Evolutionary conservation across 1,140 invertebrate genomes (phyloP), one percentile per base, ranked within the genome.

Genomic region (Drosophila erecta): DNA sequence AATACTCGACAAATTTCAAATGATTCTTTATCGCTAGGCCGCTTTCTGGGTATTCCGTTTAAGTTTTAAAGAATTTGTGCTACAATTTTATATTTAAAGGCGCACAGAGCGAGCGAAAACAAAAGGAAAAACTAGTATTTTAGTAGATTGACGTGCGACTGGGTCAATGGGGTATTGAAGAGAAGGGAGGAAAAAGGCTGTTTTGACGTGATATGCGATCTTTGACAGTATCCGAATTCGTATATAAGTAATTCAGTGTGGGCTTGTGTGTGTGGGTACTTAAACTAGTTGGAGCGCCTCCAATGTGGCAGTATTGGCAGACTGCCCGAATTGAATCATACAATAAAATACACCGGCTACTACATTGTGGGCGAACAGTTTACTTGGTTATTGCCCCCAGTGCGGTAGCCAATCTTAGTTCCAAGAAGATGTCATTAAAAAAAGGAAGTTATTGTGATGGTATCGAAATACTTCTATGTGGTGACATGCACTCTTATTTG

Each of bases 251-350:
- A 58, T 61, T 24, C 8, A 51, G 14, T 30, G 38, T 30, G 24
- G 30, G 30, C 30, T 30, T 53, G 65, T 33, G 54, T 73, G 47
- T 73, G 47, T 62, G 50, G 40, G 65, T 87, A 73, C 84, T 87
- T 87, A 76, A 89, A 87, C 84, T 80, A 89, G 67, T 89, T 83
- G 71, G 54, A 62, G 60, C 66, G 56, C 70, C 58, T 56, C 57
- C 67, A 54, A 4, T 22, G 4, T 11, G 41, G 8, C 15, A 44
- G 20, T 15, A 41, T 60, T 85, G 77, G 81, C 81, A 74, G 20
- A 10, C 62, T 79, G 84, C 83, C 84, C 77, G 78, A 17, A 11
- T 7, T 17, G 22, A 11, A 58, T 41, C 27, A 58, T 72, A 38
- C 51, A 56, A 53, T 5, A 35, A 10, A 11, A 22, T 11, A 37